Base-by-base conservation (phyloP, 2,113 vertebrate species). In the Microcebus murinus region DNA sequence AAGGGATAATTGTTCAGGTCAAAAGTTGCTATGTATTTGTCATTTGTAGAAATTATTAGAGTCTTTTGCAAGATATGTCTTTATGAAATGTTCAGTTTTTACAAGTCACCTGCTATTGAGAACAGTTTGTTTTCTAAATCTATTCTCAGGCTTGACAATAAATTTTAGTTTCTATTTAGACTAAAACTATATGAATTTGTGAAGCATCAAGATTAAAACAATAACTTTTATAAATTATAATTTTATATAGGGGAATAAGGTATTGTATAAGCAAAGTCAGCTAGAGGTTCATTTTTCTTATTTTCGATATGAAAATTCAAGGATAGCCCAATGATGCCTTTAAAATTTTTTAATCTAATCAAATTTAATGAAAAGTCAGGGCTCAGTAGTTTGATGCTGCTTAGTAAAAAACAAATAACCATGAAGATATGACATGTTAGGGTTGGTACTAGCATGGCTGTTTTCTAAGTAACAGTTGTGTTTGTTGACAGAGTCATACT, bases 301-400 rank as follows among this genome's bases (percentile, higher is more conserved):
- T 92, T 97, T 97, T 89, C 9, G 25, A 23, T 85, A 55, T 74
- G 79, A 91, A 95, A 83, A 79, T 96, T 68, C 20, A 87, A n/a
- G 18, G 5, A 3, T 94, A 36, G 50, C 1, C 4, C 4, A 63
- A 18, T 76, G 13, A 25, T 92, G 25, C 20, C 48, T 39, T 25
- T 23, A 15, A 45, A 12, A 45, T 11, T 42, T 91, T 84, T 59
- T 42, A 45, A 63, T 81, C 36, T 74, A 17, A 6, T 96, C 59
- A 90, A 71, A 80, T 52, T 74, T 90, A 63, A 29, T 84, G 18
- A 52, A 84, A 70, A 81, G 36, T 77, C 8, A 82, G 27, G 81
- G 34, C 48, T 96, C 3, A 31, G 3, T 27, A 70, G 57, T 87
- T 73, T 68, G 27, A 59, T 74, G 13, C 48, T 93, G 9, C 63